Percentiles rank a stretch among this genome's conserved stretches.
phyloP scores from a whole-genome alignment of 2,888 invertebrate genomes.

The Cerastoderma edule region DNA sequence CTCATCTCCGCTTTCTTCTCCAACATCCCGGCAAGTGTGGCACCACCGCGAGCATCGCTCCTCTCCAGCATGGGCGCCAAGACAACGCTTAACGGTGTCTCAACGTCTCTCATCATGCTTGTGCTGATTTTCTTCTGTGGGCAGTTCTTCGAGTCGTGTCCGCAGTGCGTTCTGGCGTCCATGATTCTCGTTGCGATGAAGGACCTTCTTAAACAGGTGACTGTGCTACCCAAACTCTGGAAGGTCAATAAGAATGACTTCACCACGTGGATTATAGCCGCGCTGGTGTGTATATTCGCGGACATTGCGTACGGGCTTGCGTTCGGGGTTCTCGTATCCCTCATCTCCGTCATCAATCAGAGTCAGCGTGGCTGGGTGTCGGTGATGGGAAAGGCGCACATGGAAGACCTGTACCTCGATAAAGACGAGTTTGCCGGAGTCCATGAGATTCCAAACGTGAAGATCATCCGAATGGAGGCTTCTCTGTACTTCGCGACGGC shows the following conservation, averaged over 20 bases:
- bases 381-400: constrained; percentile 65
- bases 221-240: constrained; percentile 89
- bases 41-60: constrained; percentile 75
- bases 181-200: constrained; percentile 84
- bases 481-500: constrained; percentile 80
- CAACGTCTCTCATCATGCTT: constrained; percentile 74
- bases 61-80: constrained; percentile 75
- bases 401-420: constrained; percentile 67
- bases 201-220: constrained; percentile 86
- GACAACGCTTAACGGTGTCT: constrained; percentile 66
- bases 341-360: constrained; percentile 75
- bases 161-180: constrained; percentile 81
- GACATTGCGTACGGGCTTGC: constrained; percentile 78
- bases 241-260: constrained; percentile 91
- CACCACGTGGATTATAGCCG: constrained; percentile 78
- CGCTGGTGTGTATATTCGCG: constrained; percentile 69
- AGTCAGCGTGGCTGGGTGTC: constrained; percentile 74
- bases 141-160: constrained; percentile 76
- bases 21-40: constrained; percentile 82
- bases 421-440: constrained; percentile 67
- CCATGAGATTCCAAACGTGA: constrained; percentile 70
- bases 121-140: constrained; percentile 74
- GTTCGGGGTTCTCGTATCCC: constrained; percentile 73
- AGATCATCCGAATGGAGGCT: constrained; percentile 80
- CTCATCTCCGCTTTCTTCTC: constrained; percentile 81